Evolutionary conservation across 2,113 vertebrate genomes (phyloP).

Genomic region (Hippocampus mohnikei): DNA sequence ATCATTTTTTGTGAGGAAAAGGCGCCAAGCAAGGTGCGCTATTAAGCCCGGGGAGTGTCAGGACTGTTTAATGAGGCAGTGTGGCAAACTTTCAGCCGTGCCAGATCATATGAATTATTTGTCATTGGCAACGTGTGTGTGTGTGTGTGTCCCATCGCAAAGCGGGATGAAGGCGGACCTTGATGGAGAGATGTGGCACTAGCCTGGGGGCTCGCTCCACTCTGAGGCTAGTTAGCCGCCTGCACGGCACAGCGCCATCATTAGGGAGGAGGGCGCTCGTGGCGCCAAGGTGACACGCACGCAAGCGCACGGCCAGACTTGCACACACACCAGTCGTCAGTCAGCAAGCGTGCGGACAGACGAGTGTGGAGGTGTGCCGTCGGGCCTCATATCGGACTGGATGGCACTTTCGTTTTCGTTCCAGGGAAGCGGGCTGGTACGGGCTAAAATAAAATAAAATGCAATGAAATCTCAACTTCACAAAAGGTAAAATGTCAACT

Average conservation of each 20-base stretch:
- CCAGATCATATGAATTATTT: constrained; percentile 79
- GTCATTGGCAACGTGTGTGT: constrained; percentile 62
- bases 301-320: constrained; percentile 49
- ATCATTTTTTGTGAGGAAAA: constrained; percentile 24
- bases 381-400: background rate
- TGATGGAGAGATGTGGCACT: constrained; percentile 78
- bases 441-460: too few relatives aligned
- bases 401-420: background rate
- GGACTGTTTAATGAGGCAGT: constrained; percentile 72
- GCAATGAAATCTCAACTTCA: too few relatives aligned
- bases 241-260: constrained; percentile 72
- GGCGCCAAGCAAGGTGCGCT: constrained; percentile 60
- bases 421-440: too few relatives aligned
- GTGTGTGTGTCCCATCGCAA: constrained; percentile 68
- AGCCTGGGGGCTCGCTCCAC: constrained; percentile 76
- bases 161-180: constrained; percentile 76
- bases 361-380: background rate
- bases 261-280: constrained; percentile 71
- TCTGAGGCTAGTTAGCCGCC: constrained; percentile 74
- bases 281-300: constrained; percentile 72
- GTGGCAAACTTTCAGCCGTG: constrained; percentile 73
- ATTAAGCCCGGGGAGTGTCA: constrained; percentile 70
- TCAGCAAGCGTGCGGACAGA: background rate
- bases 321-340: constrained; percentile 53
- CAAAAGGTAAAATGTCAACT: too few relatives aligned